Percentiles rank a stretch among this genome's conserved stretches.
Evolutionary conservation across 2,888 invertebrate species (phyloP).

Genomic region (Megamerina dolium): DNA sequence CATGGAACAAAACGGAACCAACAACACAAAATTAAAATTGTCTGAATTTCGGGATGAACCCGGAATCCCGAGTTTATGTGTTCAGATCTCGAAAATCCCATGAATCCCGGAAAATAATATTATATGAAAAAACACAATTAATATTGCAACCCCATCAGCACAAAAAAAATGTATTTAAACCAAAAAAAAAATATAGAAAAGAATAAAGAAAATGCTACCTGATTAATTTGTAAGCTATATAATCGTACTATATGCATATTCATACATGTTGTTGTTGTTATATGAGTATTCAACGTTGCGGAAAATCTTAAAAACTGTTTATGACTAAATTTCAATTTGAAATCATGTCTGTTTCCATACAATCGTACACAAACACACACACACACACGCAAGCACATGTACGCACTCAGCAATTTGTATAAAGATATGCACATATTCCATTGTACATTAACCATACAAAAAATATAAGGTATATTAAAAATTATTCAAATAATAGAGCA

Average conservation of each 20-base stretch:
- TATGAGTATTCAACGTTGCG: slow-evolving; percentile 3
- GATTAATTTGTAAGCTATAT: neutral
- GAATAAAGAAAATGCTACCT: no score
- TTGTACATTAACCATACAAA: slow-evolving; percentile 19
- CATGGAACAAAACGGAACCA: no score
- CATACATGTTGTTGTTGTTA: neutral
- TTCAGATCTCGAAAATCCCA: no score
- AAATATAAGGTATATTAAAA: no score
- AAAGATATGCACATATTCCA: neutral
- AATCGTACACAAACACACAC: neutral
- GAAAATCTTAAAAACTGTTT: slow-evolving; percentile 20
- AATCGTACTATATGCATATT: neutral
- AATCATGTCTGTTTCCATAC: neutral
- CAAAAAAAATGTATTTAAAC: neutral
- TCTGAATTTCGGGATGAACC: no score
- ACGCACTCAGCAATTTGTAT: no score
- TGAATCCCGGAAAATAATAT: no score
- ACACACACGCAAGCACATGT: neutral
- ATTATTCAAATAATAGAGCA: slow-evolving; percentile 40
- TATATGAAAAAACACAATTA: no score
- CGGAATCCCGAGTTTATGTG: no score
- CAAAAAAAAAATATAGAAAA: slow-evolving; percentile 3
- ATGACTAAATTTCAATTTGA: slow-evolving; percentile 37
- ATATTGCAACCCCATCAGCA: no score
- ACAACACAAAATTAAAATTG: no score